phyloP scores from a whole-genome alignment of 1,140 invertebrate genomes.

The Drosophila kurseongensis region DNA sequence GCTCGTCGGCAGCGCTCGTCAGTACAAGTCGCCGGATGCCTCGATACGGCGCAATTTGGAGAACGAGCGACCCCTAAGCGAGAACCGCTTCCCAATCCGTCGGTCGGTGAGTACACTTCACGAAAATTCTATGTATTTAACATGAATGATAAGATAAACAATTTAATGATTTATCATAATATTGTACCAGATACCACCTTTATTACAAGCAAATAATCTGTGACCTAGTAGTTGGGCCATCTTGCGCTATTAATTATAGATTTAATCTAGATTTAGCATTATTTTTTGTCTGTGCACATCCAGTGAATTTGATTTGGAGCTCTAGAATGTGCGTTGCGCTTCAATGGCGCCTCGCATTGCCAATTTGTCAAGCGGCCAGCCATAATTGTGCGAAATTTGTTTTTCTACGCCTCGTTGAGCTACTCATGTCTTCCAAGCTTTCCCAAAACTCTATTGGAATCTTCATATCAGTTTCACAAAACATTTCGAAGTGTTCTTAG shows the following conservation, averaged over 20 bases:
- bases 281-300: neutral
- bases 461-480: slow-evolving; percentile 46
- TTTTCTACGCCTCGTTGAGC: slow-evolving; percentile 67
- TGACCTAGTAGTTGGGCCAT: neutral
- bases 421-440: slow-evolving; percentile 11
- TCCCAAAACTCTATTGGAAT: slow-evolving; percentile 14
- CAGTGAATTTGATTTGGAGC: neutral
- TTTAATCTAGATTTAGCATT: too few species aligned
- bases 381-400: slow-evolving; percentile 64
- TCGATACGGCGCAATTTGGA: slow-evolving; percentile 59
- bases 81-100: slow-evolving; percentile 71
- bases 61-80: slow-evolving; percentile 68
- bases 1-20: slow-evolving; percentile 69
- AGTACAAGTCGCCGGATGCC: slow-evolving; percentile 73
- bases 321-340: slow-evolving; percentile 60
- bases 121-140: neutral
- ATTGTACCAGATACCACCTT: too few species aligned
- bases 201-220: neutral
- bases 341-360: slow-evolving; percentile 49
- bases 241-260: too few species aligned
- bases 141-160: neutral
- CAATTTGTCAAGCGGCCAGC: slow-evolving; percentile 49
- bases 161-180: neutral
- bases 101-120: slow-evolving; percentile 55
- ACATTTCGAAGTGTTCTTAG: slow-evolving; percentile 39